Evolutionary conservation across 2,888 invertebrate species (phyloP).

Genomic region (Xylota segnis): DNA sequence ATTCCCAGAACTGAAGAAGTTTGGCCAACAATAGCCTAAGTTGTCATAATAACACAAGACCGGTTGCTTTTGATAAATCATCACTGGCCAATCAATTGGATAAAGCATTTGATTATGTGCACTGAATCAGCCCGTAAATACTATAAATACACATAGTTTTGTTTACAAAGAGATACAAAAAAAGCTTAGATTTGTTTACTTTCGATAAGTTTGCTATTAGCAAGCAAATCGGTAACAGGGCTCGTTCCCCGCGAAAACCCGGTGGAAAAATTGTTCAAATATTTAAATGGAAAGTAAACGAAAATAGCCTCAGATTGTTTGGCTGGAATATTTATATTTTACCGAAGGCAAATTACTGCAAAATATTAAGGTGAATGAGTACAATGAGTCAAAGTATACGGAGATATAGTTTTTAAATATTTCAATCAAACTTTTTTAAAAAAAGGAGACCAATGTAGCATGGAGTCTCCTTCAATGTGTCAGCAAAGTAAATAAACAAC

Average conservation of each 20-base stretch:
- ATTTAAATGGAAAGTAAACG: conserved; percentile 7
- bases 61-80: conserved; percentile 54
- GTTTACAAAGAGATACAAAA: conserved; percentile 41
- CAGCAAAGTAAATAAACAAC: conserved; percentile 4
- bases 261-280: conserved; percentile 11
- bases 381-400: too few species aligned
- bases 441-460: background rate
- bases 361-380: conserved; percentile 15
- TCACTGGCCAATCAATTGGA: conserved; percentile 44
- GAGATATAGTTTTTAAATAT: background rate
- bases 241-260: background rate
- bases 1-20: conserved; percentile 33
- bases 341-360: conserved; percentile 13
- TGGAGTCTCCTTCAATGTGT: background rate
- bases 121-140: background rate
- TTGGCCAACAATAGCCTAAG: conserved; percentile 21
- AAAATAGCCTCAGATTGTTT: conserved; percentile 32
- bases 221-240: conserved; percentile 24
- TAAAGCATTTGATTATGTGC: conserved; percentile 48
- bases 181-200: conserved; percentile 40
- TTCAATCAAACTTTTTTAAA: too few species aligned
- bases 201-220: conserved; percentile 46
- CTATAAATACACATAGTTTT: conserved; percentile 24
- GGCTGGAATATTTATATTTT: conserved; percentile 14
- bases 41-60: conserved; percentile 32